A percentile compares a stretch with the other conserved stretches of the same genome.
Evolutionary conservation across 2,888 invertebrate genomes (phyloP).

Genomic region (Gandaritis pyraliata): DNA sequence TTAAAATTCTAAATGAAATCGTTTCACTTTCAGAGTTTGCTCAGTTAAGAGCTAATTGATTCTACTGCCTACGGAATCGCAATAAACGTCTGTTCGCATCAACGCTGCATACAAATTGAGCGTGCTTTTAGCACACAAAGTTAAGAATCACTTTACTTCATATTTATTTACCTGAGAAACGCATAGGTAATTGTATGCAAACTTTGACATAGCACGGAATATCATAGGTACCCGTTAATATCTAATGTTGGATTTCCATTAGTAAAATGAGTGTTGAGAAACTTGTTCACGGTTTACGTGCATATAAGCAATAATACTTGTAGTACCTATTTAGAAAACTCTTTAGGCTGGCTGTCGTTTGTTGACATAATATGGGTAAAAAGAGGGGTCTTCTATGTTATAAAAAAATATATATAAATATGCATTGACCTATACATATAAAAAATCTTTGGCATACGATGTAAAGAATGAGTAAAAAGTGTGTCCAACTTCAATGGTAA

Average conservation of each 20-base stretch:
- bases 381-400: no score
- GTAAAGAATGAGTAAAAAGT: no score
- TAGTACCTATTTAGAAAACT: no score
- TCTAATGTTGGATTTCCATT: constrained; percentile 42
- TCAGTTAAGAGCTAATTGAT: constrained; percentile 53
- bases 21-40: constrained; percentile 30
- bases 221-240: constrained; percentile 36
- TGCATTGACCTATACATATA: no score
- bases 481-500: no score
- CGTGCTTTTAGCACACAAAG: constrained; percentile 51
- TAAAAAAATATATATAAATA: no score
- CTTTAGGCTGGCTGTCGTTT: no score
- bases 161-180: constrained; percentile 43
- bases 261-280: constrained; percentile 40
- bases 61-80: constrained; percentile 51
- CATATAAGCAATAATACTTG: not conserved
- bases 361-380: no score
- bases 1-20: no score
- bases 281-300: constrained; percentile 22
- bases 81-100: constrained; percentile 64
- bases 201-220: constrained; percentile 46
- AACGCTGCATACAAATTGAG: constrained; percentile 70
- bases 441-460: no score
- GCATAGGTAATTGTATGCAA: constrained; percentile 41
- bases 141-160: constrained; percentile 49